Base-by-base conservation (phyloP, 2,113 vertebrate genomes). In the Motacilla alba region DNA sequence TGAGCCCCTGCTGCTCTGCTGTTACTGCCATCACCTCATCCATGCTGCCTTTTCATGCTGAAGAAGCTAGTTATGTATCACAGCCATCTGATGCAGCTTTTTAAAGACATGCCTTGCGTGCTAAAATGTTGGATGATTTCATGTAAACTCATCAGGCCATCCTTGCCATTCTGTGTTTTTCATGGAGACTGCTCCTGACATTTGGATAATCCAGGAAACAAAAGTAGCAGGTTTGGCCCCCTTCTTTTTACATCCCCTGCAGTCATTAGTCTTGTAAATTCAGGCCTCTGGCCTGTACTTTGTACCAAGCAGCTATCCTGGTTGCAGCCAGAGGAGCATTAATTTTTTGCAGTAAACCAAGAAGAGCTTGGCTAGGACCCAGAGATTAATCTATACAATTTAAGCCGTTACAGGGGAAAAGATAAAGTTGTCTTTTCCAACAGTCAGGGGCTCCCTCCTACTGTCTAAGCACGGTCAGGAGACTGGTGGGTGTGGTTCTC, bases 21-120 rank as follows among this genome's bases (percentile, higher is more conserved):
- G n/a, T 33, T 55, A 14, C 14, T 47, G 39, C 41, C 0, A 1
- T 46, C 0, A 0, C 15, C 35, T 66, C 15, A 20, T 66, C 23
- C 12, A 5, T 30, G 22, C 28, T 68, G 43, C 28, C 18, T 59
- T 58, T 49, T 49, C 35, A 28, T 50, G 14, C 15, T 69, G 53
- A 23, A 6, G 11, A 28, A 69, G 11, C 11, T 59, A 23, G 44
- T 18, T 59, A 30, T 9, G 11, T 41, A 15, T 15, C 11, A 33
- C 19, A 59, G 15, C 9, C 30, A 28, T 49, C 11, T 49, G 53
- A 59, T 22, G 44, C 64, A 28, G 30, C 3, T 27, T 59, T 58
- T 59, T n/a, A 0, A 22, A 59, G 19, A 18, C 5, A 3, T 41
- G 24, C 55, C 31, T 78, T 79, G 11, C 1, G 2, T 9, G 35